Evolutionary conservation across 2,888 invertebrate genomes (phyloP), one percentile per base, ranked within the genome.

Genomic region (Spilosoma lubricipeda): DNA sequence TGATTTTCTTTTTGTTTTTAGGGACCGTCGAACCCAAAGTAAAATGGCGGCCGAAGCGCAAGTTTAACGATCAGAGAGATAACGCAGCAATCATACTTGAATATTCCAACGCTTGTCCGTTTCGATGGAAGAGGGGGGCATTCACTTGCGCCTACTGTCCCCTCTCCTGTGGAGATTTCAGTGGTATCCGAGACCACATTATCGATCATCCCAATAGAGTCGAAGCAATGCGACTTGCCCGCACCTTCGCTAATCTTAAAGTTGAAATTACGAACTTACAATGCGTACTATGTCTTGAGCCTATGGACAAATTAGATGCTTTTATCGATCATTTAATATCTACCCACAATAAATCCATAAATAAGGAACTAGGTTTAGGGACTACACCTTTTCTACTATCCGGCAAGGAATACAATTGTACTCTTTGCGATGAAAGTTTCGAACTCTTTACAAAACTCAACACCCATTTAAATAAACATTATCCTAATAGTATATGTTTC

Each of bases 1-100:
- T 87, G 79, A 86, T 79, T 86, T 92, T 92, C 90, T 92, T 92
- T 93, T 93, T 93, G 90, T 91, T 93, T 93, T 90, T 94, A 94
- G 94, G 93, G 82, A 80, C 84, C 86, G 76, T 82, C 86, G 88
- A 87, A 85, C 82, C 80, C 86, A 89, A 86, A 82, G 80, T 90
- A 80, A 92, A 90, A 87, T 94, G 93, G 93, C 93, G 88, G 88
- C 89, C 91, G 84, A 89, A 85, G 83, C 91, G 92, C 88, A 92
- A 91, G 90, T 93, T 86, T 90, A 88, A 92, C 82, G 93, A 95
- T 90, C 92, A 92, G 83, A 94, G 94, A 87, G 92, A 92, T 90
- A 95, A 95, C 84, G 94, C 95, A 71, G 92, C 91, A 63, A 87
- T 93, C 74, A 91, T 95, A 73, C 86, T 95, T 75, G 92, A 94